Evolutionary conservation across 2,797 vertebrate species (phyloP).

Genomic region (Chaetophractus vellerosus): DNA sequence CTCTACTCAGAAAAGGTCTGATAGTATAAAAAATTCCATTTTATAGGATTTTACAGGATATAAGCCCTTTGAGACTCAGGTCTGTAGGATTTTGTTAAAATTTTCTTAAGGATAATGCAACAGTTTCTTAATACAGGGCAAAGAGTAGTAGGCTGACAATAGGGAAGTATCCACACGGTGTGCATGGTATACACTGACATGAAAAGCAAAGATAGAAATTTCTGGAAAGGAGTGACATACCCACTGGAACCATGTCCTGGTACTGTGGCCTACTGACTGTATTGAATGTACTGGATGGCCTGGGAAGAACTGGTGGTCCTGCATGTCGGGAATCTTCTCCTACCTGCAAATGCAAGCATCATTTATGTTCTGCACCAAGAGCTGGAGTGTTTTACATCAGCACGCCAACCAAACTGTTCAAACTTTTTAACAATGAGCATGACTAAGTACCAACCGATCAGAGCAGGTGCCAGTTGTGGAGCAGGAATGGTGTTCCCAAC

Average conservation of each 20-base stretch:
- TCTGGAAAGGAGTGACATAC: slow-evolving; percentile 89
- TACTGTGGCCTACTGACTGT: slow-evolving; percentile 96
- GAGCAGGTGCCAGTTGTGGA: not conserved
- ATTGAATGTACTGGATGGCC: slow-evolving; percentile 97
- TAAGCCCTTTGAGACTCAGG: not conserved
- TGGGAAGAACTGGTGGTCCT: slow-evolving; percentile 93
- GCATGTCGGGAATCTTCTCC: slow-evolving; percentile 96
- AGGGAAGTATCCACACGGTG: not conserved
- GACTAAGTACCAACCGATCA: not conserved
- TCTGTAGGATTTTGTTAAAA: not conserved
- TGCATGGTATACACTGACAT: fast-evolving
- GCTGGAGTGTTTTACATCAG: not conserved
- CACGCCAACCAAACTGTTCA: not conserved
- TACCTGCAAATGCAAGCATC: slow-evolving; percentile 90
- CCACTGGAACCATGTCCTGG: slow-evolving; percentile 97
- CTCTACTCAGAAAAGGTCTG: not conserved
- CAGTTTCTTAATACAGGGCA: not conserved
- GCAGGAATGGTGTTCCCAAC: not conserved
- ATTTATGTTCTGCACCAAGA: not conserved
- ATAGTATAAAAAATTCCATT: not conserved
- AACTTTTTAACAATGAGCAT: not conserved
- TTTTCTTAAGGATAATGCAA: not conserved
- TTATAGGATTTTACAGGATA: not conserved
- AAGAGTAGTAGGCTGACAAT: not conserved
- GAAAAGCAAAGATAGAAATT: not conserved